Evolutionary conservation across 2,797 vertebrate genomes (phyloP), one percentile per base, ranked within the genome.

Genomic region (Hippopotamyrus pictus): DNA sequence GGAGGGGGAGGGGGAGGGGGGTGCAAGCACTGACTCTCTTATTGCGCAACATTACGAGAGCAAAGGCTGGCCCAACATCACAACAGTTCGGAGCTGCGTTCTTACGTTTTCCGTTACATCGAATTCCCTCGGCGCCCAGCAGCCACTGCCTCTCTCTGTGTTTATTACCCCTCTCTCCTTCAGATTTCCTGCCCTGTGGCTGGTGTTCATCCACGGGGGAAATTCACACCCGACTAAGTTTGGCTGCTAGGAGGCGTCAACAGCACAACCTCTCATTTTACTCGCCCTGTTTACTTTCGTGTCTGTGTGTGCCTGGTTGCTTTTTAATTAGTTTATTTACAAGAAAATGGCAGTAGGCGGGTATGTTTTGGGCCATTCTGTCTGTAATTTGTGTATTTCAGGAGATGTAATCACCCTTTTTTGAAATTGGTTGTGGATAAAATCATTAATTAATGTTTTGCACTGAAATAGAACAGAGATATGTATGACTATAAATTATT

Each of bases 271-370:
- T 82, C 76, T 46, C 37, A 46, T 82, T 82, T 82, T n/a, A 82
- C 76, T 82, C 41, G n/a, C 76, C 41, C 19, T 82, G 76, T 82
- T 82, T 22, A 82, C 76, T 82, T n/a, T 46, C 3, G 6, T 82
- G 76, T 46, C 76, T 82, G 41, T 44, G 41, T n/a, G 41, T 22
- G 37, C 41, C 76, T 82, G 76, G 76, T 82, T 8, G 41, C 76
- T 46, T 82, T 82, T 44, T 82, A 82, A 82, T 82, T 44, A 44
- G 41, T 82, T 82, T 46, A 82, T 82, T 82, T 82, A 82, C 41
- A 44, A 46, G 41, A 46, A 82, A 82, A 44, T 82, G 69, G 33
- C 33, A 19, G 29, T 76, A 76, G 69, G 69, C 33, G 14, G 41
- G 44, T 11, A n/a, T 44, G 76, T 82, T 82, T 82, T 82, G 37